Conservation (phyloP, 2,888 invertebrate genomes). For the Caenorhabditis sp. region DNA sequence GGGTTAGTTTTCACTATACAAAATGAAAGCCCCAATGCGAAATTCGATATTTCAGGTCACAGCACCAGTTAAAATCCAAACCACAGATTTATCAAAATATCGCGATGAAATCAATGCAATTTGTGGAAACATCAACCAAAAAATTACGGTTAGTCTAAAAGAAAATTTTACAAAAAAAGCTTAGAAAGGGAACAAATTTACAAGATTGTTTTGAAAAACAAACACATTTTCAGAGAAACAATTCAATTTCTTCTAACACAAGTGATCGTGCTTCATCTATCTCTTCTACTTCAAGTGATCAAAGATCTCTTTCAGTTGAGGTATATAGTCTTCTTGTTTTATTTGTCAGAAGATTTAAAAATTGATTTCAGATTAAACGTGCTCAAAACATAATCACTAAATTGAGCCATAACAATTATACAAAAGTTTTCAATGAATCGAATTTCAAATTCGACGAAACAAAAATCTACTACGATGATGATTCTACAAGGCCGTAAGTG, state of each 20-base stretch:
- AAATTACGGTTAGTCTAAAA: neutral
- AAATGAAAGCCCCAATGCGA: neutral
- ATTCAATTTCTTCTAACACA: constrained; percentile 8
- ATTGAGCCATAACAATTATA: neutral
- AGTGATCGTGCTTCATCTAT: constrained; percentile 29
- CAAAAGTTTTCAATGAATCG: neutral
- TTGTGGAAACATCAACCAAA: neutral
- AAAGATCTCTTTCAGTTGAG: constrained; percentile 20
- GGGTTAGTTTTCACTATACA: neutral
- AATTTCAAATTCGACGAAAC: neutral
- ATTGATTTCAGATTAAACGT: neutral
- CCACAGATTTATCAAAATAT: neutral
- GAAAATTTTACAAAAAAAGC: neutral
- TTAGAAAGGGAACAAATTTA: neutral
- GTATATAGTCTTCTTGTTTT: neutral
- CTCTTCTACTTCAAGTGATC: constrained; percentile 9
- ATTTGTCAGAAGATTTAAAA: neutral
- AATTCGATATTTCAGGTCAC: neutral
- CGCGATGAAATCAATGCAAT: neutral
- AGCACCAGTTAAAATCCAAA: neutral
- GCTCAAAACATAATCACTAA: neutral
- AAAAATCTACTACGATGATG: neutral
- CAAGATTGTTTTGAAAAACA: neutral
- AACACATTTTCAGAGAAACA: constrained; percentile 2
- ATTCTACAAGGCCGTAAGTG: constrained; percentile 8